Percentiles rank a stretch among this genome's conserved stretches.
Evolutionary conservation across 2,888 invertebrate species (phyloP).

Genomic region (Orchesella flavescens): DNA sequence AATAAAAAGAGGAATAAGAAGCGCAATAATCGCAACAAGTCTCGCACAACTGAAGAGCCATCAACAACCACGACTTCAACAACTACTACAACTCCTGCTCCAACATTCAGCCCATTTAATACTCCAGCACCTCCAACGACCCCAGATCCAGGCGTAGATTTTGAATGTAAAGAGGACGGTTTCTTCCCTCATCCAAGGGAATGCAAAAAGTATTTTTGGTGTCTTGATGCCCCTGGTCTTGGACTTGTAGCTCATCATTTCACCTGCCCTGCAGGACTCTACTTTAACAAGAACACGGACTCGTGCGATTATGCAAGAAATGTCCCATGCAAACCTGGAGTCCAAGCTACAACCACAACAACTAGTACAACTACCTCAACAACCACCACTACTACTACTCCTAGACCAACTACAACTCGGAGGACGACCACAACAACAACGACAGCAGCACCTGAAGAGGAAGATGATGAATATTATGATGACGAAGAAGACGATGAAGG

Average conservation of each 20-base stretch:
- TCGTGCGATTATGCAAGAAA: conserved; percentile 94
- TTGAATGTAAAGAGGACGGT: conserved; percentile 93
- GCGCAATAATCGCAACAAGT: conserved; percentile 69
- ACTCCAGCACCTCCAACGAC: conserved; percentile 91
- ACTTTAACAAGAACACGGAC: conserved; percentile 92
- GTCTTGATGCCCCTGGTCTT: conserved; percentile 89
- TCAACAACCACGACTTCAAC: conserved; percentile 76
- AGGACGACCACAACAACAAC: conserved; percentile 74
- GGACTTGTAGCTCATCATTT: conserved; percentile 94
- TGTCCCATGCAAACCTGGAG: conserved; percentile 77
- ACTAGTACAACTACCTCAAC: conserved; percentile 73
- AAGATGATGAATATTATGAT: conserved; percentile 74
- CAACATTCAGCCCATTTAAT: conserved; percentile 72
- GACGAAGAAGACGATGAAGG: conserved; percentile 73
- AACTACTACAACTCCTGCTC: conserved; percentile 74
- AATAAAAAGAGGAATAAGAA: conserved; percentile 63
- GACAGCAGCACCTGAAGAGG: conserved; percentile 73
- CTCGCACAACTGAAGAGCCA: conserved; percentile 62
- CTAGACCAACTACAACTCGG: conserved; percentile 75
- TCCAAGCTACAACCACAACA: conserved; percentile 75
- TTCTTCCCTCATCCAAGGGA: conserved; percentile 93
- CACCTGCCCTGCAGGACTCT: conserved; percentile 92
- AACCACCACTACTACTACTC: conserved; percentile 74
- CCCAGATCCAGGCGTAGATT: conserved; percentile 82
- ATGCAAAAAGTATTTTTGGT: conserved; percentile 91